Conservation (phyloP, 2,113 vertebrate species). For the Xiphophorus maculatus region DNA sequence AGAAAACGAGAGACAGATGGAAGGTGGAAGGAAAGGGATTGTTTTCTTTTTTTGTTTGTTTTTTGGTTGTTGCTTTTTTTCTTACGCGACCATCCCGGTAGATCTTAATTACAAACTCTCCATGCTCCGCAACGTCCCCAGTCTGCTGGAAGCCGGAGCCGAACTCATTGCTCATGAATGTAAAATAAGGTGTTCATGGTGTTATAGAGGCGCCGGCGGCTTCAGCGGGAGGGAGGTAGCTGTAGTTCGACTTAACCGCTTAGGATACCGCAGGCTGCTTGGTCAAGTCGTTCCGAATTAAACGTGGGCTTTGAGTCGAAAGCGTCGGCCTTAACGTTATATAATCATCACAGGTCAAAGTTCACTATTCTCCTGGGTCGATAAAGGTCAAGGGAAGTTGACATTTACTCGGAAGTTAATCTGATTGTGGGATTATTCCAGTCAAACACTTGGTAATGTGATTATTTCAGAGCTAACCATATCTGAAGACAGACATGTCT, state of each 20-base stretch:
- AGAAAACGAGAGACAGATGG: slow-evolving; percentile 34
- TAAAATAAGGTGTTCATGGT: slow-evolving; percentile 70
- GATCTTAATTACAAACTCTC: slow-evolving; percentile 58
- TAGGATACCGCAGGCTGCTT: slow-evolving; percentile 62
- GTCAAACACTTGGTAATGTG: too few species aligned
- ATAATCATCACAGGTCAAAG: not conserved
- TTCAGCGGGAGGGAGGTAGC: slow-evolving; percentile 62
- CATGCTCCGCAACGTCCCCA: slow-evolving; percentile 47
- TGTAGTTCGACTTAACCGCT: slow-evolving; percentile 59
- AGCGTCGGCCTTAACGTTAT: slow-evolving; percentile 33
- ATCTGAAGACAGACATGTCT: too few species aligned
- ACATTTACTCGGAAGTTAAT: slow-evolving; percentile 14
- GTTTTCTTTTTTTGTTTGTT: slow-evolving; percentile 11
- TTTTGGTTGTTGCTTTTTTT: too few species aligned
- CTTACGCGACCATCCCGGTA: slow-evolving; percentile 33
- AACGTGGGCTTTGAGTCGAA: slow-evolving; percentile 42
- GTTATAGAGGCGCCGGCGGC: slow-evolving; percentile 59
- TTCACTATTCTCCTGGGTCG: slow-evolving; percentile 10
- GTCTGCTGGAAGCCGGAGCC: slow-evolving; percentile 42
- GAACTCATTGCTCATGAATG: slow-evolving; percentile 63
- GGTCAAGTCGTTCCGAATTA: slow-evolving; percentile 52
- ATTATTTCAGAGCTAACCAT: too few species aligned
- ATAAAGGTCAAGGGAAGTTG: slow-evolving; percentile 10
- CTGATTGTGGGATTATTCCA: not conserved
- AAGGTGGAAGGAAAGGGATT: slow-evolving; percentile 37